Percentiles rank a stretch among this genome's conserved stretches.
These are phyloP conservation scores for Strigamia maritima DNA, from an alignment of 2,888 invertebrate species.

Conservation along the genomic window DNA sequence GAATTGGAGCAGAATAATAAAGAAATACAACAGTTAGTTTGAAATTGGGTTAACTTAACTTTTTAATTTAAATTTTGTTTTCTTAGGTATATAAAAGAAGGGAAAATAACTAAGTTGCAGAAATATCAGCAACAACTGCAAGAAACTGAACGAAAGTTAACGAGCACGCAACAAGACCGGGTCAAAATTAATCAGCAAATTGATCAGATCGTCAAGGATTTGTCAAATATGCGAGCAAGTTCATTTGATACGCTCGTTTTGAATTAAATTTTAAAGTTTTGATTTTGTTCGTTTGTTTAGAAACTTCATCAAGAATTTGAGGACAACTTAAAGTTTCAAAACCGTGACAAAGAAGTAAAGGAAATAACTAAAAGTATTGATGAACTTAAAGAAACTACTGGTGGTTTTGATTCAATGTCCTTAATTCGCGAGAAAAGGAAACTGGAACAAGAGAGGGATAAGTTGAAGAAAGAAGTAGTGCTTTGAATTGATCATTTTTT, in stretches of 20 bases:
- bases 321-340: background rate
- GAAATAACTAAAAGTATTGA: background rate
- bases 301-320: background rate
- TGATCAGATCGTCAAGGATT: background rate
- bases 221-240: background rate
- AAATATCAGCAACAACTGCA: background rate
- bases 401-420: background rate
- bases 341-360: background rate
- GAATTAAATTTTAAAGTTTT: background rate
- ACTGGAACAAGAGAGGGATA: background rate
- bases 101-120: background rate
- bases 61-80: background rate
- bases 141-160: background rate
- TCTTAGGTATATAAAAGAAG: background rate
- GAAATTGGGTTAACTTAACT: background rate
- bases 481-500: background rate
- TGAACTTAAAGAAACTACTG: background rate
- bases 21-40: constrained; percentile 9
- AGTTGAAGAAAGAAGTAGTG: background rate
- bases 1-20: background rate
- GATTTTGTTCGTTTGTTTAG: background rate
- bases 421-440: background rate
- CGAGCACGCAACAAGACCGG: background rate
- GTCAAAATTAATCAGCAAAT: background rate
- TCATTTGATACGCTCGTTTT: background rate